Base-by-base conservation (phyloP, 2,888 invertebrate genomes). In the Drosophila antonietae region DNA sequence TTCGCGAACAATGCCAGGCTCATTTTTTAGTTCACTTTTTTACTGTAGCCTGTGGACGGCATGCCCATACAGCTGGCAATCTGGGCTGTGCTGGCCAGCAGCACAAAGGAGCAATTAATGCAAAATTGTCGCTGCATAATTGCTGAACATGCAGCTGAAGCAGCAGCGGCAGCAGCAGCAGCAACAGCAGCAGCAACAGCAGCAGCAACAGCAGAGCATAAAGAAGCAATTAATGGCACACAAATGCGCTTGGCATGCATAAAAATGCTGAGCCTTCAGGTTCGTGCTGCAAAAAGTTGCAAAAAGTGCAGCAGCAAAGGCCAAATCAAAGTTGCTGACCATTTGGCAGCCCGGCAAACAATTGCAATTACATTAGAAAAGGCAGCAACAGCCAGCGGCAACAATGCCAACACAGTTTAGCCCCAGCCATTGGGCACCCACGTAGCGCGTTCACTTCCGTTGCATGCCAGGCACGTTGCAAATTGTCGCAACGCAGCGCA, bases 241-340 rank as follows among this genome's bases (percentile, higher is more conserved):
- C 80, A 89, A 90, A 91, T 91, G 90, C 90, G 90, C 90, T 81
- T 89, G 86, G 90, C 88, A 91, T 90, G 90, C 91, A 90, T 83
- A 90, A 91, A 90, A 90, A 90, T 90, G 75, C 62, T 75, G 66
- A 75, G 59, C 58, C 60, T 65, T 71, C 58, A 49, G 43, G 55
- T 60, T 52, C 39, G 41, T 31, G 49, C 28, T 28, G 65, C 52
- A 68, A 74, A 72, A 65, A 63, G 63, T 59, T 53, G 65, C 33
- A 69, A 68, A 67, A 78, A 74, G 44, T 66, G 72, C 65, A 74
- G 52, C 76, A 53, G 61, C 67, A 62, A 15, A 73, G 37, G 60
- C 58, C 69, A 80, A 84, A 80, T 83, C 78, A 73, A 73, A 70
- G 75, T 73, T 73, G 73, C 77, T 61, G 81, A 62, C 77, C 80